Evolutionary conservation across 2,113 vertebrate species (phyloP), one percentile per base, ranked within the genome.

Genomic region (Tinamus guttatus): DNA sequence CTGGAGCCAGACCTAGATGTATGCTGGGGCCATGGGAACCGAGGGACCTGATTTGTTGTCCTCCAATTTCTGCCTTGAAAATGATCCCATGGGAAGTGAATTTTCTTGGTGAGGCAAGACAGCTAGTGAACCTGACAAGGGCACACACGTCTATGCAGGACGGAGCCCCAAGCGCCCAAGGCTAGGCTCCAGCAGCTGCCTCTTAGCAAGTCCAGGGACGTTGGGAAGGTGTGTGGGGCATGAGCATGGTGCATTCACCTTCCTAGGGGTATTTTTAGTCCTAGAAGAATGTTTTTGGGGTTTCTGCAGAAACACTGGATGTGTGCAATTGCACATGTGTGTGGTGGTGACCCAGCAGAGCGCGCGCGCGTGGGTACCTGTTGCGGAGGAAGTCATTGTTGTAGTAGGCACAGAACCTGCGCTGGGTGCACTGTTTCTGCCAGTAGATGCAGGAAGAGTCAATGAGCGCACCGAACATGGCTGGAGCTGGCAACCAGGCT

Each of bases 401-500:
- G 71, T 99, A 99, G 98, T 99, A 99, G 96, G 91, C 94, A 3
- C 99, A 99, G 91, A 98, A 98, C 77, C 97, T 98, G 45, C 85
- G 98, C 82, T 93, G 98, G 65, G 84, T 97, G 84, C 99, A 99
- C 38, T 98, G 87, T 0, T 7, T 82, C 80, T 86, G 98, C 99
- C 99, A 99, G 97, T 97, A 95, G 95, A 99, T 97, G 86, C 99
- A 99, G 22, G 99, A 98, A 11, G 98, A 98, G 85, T 99, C 99
- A 1, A 99, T 99, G 96, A 98, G 97, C 41, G 98, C 98, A 79
- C 99, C 99, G 0, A 99, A 99, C 60, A 99, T 71, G 62, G 98
- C 98, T 0, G 99, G 99, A 43, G 99, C 98, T 0, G 99, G 99
- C 32, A 99, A 93, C 99, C 99, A 99, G 63, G 99, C 99, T 99